Percentiles rank a stretch among this genome's conserved stretches.
phyloP scores from a whole-genome alignment of 2,888 invertebrate species.

The Trissoscelio sp. region DNA sequence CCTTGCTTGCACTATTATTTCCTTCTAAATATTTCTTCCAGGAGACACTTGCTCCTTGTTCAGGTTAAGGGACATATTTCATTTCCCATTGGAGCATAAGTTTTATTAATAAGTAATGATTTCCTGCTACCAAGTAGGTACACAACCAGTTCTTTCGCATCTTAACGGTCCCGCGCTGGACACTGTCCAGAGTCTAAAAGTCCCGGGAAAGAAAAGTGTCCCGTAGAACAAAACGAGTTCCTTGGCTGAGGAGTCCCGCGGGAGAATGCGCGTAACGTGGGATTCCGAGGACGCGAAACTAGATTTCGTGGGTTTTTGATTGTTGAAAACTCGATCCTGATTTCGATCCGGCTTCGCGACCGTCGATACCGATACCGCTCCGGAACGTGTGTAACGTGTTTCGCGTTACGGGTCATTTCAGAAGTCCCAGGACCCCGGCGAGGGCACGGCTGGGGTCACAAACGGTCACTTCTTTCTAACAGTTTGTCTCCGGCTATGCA shows the following conservation, averaged over 20 bases:
- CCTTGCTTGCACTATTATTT: too few relatives aligned
- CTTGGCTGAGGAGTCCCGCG: constrained; percentile 70
- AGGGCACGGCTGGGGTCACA: constrained; percentile 73
- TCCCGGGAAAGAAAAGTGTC: constrained; percentile 67
- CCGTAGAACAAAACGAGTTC: constrained; percentile 72
- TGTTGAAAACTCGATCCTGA: constrained; percentile 73
- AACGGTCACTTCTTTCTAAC: constrained; percentile 74
- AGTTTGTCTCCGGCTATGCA: constrained; percentile 69
- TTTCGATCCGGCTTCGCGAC: constrained; percentile 59
- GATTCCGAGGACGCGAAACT: constrained; percentile 70
- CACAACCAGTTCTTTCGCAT: constrained; percentile 66
- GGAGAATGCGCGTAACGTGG: constrained; percentile 66
- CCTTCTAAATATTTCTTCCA: constrained; percentile 45
- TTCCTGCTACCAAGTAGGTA: constrained; percentile 60
- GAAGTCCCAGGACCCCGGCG: constrained; percentile 71
- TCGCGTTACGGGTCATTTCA: constrained; percentile 75
- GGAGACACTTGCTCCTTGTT: constrained; percentile 25
- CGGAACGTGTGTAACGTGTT: constrained; percentile 78
- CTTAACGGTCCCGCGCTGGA: constrained; percentile 70
- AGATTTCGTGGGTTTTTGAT: constrained; percentile 70
- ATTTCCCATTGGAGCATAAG: constrained; percentile 31
- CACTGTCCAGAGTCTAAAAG: constrained; percentile 70
- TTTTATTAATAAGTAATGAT: constrained; percentile 66
- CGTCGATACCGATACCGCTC: constrained; percentile 64
- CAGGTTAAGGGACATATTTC: constrained; percentile 38